These are phyloP conservation scores for Ectemnius lituratus DNA, from an alignment of 2,888 invertebrate species.

Conservation along the genomic window DNA sequence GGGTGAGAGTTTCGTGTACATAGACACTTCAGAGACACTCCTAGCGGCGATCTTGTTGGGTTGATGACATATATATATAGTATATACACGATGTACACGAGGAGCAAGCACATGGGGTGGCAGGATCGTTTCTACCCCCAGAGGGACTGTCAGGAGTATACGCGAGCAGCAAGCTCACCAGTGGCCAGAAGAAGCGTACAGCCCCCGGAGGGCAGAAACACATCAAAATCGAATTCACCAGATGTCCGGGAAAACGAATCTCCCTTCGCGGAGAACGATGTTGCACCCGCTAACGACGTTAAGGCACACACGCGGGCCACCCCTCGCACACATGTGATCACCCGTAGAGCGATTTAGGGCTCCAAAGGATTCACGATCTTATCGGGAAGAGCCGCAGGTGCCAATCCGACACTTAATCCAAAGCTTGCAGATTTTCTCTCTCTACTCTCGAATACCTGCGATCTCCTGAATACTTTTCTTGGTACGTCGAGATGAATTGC, in stretches of 20 bases:
- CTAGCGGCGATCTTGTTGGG: not conserved
- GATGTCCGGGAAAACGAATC: constrained; percentile 74
- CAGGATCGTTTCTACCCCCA: constrained; percentile 60
- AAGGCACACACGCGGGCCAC: constrained; percentile 45
- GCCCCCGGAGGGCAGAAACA: constrained; percentile 72
- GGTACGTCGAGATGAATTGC: not conserved
- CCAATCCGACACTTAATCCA: not conserved
- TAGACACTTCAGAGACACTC: constrained; percentile 3
- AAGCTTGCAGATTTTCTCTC: no score
- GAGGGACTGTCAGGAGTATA: constrained; percentile 63
- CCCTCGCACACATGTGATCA: constrained; percentile 59
- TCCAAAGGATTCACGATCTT: constrained; percentile 39
- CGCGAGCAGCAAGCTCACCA: constrained; percentile 20
- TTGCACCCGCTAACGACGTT: constrained; percentile 68
- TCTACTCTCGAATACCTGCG: no score
- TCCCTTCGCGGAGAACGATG: constrained; percentile 45
- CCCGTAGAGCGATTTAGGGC: constrained; percentile 43
- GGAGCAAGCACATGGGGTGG: constrained; percentile 10
- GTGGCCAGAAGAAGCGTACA: constrained; percentile 45
- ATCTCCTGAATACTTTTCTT: not conserved
- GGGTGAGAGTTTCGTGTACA: constrained; percentile 4
- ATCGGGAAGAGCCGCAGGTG: constrained; percentile 47
- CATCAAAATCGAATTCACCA: constrained; percentile 78
- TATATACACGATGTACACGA: not conserved
- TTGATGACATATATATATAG: not conserved